Base-by-base conservation (phyloP, 2,113 vertebrate species). In the Cranoglanis bouderius region DNA sequence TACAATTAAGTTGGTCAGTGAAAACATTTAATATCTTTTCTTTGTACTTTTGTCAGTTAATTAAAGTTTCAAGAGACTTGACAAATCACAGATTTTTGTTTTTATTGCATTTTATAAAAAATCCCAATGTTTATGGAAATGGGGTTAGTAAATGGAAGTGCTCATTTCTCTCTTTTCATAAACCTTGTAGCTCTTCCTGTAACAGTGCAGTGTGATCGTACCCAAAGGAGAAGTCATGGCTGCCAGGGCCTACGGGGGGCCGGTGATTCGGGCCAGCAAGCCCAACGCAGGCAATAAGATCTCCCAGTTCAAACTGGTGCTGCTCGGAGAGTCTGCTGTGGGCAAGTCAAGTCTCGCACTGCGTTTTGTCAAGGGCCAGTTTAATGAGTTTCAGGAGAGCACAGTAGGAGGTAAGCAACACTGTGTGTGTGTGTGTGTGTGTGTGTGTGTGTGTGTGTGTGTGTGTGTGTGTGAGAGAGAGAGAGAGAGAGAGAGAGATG, bases 231-330 rank as follows among this genome's bases (percentile, higher is more conserved):
- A 96, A 95, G 95, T 95, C 91, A 92, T 93, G 72, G 95, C 92
- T 95, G 96, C 94, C 94, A 98, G 98, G 98, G 98, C 98, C 96
- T 99, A 96, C 96, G 96, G 98, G 95, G 96, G 98, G 93, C 95
- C 97, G 94, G 97, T 97, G 94, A 96, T 97, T 90, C 97, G 98
- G 94, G 97, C 97, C 93, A 97, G 97, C 1, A 97, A 97, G 92
- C 96, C 97, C 92, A 98, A 98, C 91, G 95, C 96, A 91, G 96
- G 95, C 91, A 98, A 96, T 95, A 98, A 98, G 96, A 97, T 97
- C 93, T 98, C 97, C 95, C 97, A 98, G 92, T 98, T 98, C 89
- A 98, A 98, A 93, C 93, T 98, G 92, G 97, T 98, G 89, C 96
- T 98, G 93, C 94, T 98, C 91, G 97, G 97, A 90, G 97, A 98